Conservation (phyloP, 2,113 vertebrate genomes). For the Butorides virescens region DNA sequence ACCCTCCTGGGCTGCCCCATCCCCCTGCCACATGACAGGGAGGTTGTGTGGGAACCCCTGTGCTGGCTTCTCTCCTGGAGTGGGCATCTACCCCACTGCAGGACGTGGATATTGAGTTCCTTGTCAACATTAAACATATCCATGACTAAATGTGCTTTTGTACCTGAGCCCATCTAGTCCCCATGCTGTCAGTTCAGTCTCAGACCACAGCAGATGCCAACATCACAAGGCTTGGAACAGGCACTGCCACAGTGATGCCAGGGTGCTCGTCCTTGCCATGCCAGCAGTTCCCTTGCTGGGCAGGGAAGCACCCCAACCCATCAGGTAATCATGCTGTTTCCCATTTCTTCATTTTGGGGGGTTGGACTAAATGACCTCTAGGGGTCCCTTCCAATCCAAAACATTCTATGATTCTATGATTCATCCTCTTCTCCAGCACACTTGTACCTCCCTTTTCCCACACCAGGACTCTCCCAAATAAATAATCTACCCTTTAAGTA, state of each 20-base stretch:
- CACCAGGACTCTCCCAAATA: background rate
- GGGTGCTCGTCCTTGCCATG: background rate
- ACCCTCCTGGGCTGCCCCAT: background rate
- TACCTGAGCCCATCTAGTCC: background rate
- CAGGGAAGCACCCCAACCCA: background rate
- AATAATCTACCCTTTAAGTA: background rate
- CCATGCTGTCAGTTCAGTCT: background rate
- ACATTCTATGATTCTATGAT: too few species aligned
- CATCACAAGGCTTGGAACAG: background rate
- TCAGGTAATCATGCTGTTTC: background rate
- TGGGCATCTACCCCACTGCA: background rate
- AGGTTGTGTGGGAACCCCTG: background rate
- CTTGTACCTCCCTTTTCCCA: background rate
- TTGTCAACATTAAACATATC: background rate
- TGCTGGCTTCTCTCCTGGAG: background rate
- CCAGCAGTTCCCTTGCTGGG: background rate
- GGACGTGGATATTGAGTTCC: background rate
- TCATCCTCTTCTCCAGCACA: background rate
- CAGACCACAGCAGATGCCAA: background rate
- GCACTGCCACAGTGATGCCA: background rate
- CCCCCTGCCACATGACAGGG: too few species aligned
- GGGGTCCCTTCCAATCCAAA: too few species aligned
- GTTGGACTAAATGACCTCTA: too few species aligned
- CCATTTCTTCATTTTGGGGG: background rate
- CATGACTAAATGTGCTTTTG: background rate